These are phyloP conservation scores for Phalangium opilio DNA, from an alignment of 2,888 invertebrate species.

Conservation along the genomic window DNA sequence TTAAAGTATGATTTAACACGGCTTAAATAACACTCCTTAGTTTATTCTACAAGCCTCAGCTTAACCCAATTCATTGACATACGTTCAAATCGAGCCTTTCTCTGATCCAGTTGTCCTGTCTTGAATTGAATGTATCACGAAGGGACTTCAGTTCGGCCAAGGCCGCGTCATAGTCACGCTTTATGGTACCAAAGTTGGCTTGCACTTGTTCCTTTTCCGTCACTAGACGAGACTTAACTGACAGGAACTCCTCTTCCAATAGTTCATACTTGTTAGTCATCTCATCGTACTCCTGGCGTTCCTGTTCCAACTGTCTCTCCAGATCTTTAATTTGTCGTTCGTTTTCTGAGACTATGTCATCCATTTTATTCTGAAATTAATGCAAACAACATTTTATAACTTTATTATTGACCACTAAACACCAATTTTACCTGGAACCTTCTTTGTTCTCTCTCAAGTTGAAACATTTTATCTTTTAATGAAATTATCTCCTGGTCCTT, in stretches of 20 bases:
- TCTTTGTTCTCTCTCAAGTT: constrained; percentile 19
- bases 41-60: no score
- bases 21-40: constrained; percentile 1
- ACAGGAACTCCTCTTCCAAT: constrained; percentile 66
- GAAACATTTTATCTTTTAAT: constrained; percentile 21
- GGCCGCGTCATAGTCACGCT: constrained; percentile 44
- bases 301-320: constrained; percentile 48
- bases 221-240: constrained; percentile 62
- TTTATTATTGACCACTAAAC: no score
- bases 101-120: constrained; percentile 53
- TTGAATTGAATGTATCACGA: constrained; percentile 45
- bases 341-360: constrained; percentile 3
- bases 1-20: neutral
- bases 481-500: constrained; percentile 23
- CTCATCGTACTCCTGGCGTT: constrained; percentile 59
- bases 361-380: constrained; percentile 2
- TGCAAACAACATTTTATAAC: no score
- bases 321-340: constrained; percentile 36
- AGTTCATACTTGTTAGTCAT: constrained; percentile 66
- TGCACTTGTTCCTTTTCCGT: constrained; percentile 65
- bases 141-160: constrained; percentile 48
- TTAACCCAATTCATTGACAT: no score
- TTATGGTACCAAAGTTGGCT: constrained; percentile 43
- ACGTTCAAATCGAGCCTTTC: constrained; percentile 53
- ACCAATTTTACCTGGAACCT: constrained; percentile 13